A percentile compares a stretch with the other conserved stretches of the same genome.
Conservation (phyloP, 2,888 invertebrate species). For the Eutolmus rufibarbis region DNA sequence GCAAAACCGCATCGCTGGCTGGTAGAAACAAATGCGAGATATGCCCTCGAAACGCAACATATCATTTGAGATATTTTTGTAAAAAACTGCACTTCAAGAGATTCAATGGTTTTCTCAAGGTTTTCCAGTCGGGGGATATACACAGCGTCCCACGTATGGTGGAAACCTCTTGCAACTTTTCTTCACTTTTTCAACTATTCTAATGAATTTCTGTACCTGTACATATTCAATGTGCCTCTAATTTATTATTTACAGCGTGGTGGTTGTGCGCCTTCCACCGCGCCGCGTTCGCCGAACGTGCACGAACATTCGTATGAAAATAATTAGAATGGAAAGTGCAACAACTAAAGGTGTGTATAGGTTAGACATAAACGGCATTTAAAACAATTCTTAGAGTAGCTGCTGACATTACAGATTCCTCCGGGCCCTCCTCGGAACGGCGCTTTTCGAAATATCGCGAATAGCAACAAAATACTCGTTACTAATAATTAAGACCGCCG, state of each 20-base stretch:
- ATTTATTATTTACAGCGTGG: slow-evolving; percentile 17
- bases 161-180: slow-evolving; percentile 14
- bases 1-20: background rate
- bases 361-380: slow-evolving; percentile 36
- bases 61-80: slow-evolving; percentile 13
- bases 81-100: slow-evolving; percentile 37
- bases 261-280: background rate
- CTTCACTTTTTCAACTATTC: slow-evolving; percentile 34
- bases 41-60: slow-evolving; percentile 27
- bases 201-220: slow-evolving; percentile 26
- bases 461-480: background rate
- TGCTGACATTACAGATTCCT: slow-evolving; percentile 9
- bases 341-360: slow-evolving; percentile 27
- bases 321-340: slow-evolving; percentile 37
- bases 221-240: slow-evolving; percentile 3
- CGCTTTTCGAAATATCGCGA: background rate
- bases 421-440: background rate
- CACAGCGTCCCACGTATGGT: slow-evolving; percentile 38
- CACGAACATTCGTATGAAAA: slow-evolving; percentile 10
- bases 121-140: slow-evolving; percentile 39
- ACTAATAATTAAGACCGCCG: background rate
- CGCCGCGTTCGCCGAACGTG: background rate
- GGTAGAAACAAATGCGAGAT: slow-evolving; percentile 38
- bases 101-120: slow-evolving; percentile 39
- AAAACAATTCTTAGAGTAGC: slow-evolving; percentile 33